phyloP scores from a whole-genome alignment of 2,113 vertebrate species.

The Channa argus region DNA sequence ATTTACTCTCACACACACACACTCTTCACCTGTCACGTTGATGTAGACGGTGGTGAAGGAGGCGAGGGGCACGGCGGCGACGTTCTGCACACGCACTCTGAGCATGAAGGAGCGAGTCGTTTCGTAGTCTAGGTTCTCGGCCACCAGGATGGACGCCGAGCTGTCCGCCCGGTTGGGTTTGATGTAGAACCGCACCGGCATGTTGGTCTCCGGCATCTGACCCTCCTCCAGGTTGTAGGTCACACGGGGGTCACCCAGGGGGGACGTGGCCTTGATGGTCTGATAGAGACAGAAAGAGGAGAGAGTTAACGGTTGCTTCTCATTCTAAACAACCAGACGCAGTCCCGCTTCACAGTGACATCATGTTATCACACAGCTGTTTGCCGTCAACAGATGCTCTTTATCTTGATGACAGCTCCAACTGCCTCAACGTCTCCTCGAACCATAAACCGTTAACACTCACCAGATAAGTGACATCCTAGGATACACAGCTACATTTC shows the following conservation, averaged over 20 bases:
- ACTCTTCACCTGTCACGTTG: conserved; percentile 87
- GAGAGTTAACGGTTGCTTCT: too few relatives aligned
- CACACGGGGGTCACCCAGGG: conserved; percentile 88
- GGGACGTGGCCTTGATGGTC: conserved; percentile 90
- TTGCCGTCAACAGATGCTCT: conserved; percentile 34
- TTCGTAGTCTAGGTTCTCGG: conserved; percentile 91
- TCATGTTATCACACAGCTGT: conserved; percentile 42
- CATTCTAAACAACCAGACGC: too few relatives aligned
- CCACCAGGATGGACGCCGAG: conserved; percentile 89
- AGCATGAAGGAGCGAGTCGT: conserved; percentile 86
- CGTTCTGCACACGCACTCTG: conserved; percentile 88
- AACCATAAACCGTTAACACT: conserved; percentile 40
- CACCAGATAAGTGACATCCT: conserved; percentile 45
- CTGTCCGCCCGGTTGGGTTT: conserved; percentile 89
- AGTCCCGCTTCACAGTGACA: conserved; percentile 4
- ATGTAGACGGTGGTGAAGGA: conserved; percentile 89
- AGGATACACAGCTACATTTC: conserved; percentile 54
- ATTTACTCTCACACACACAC: too few relatives aligned
- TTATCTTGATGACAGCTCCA: conserved; percentile 18
- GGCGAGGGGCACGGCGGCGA: conserved; percentile 87
- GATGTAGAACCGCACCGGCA: conserved; percentile 91
- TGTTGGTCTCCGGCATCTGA: conserved; percentile 91
- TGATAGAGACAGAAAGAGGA: conserved; percentile 50
- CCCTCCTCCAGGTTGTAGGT: conserved; percentile 93
- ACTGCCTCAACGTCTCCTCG: not conserved